Conservation (phyloP, 2,888 invertebrate genomes). For the Phortica magna region DNA sequence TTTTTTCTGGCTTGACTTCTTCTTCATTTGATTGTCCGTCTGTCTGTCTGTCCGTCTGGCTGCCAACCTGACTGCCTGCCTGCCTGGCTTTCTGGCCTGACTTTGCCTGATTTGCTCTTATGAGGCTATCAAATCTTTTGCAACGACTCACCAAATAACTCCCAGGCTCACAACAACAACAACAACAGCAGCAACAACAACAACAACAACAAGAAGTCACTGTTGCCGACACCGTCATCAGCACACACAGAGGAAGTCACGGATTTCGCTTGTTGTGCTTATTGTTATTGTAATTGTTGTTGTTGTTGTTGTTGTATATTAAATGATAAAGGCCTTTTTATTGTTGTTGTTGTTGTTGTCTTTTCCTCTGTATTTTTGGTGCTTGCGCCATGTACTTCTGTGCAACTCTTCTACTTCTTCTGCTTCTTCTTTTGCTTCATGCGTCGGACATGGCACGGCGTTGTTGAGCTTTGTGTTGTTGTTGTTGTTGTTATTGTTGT, state of each 20-base stretch:
- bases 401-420: not conserved
- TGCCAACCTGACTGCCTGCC: not conserved
- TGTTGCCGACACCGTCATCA: not conserved
- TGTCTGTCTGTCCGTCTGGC: not conserved
- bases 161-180: not conserved
- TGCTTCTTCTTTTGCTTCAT: not conserved
- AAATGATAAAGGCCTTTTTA: conserved; percentile 67
- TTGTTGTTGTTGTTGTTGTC: conserved; percentile 39
- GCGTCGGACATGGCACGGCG: not conserved
- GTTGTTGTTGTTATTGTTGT: not conserved
- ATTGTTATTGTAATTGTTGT: conserved; percentile 23
- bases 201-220: too few species aligned
- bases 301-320: conserved; percentile 62
- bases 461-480: not conserved
- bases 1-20: not conserved
- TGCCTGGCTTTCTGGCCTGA: not conserved
- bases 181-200: not conserved
- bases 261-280: conserved; percentile 52
- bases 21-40: not conserved
- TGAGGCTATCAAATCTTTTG: conserved; percentile 1
- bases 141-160: conserved; percentile 20
- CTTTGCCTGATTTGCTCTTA: not conserved
- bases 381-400: conserved; percentile 26
- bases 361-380: conserved; percentile 8
- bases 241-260: conserved; percentile 57